phyloP scores from a whole-genome alignment of 2,113 vertebrate genomes.

The Danio rerio region DNA sequence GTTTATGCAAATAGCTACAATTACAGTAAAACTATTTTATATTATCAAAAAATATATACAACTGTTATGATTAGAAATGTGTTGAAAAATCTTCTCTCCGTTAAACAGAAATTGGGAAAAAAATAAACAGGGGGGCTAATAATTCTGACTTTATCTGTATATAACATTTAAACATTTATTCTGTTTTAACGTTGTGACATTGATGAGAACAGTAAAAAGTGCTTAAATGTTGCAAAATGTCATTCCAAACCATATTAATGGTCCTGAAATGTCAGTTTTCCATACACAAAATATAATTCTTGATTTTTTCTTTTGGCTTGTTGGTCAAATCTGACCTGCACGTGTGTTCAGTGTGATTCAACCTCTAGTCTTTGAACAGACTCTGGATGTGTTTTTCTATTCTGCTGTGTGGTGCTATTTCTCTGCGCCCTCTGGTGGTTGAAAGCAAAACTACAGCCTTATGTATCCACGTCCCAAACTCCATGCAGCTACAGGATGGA shows the following conservation, averaged over 20 bases:
- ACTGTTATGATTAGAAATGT: no score
- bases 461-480: slow-evolving; percentile 39
- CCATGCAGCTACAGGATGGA: slow-evolving; percentile 55
- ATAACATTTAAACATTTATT: no score
- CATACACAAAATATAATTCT: not conserved
- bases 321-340: slow-evolving; percentile 1
- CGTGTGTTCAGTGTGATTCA: not conserved
- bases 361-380: not conserved
- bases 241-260: not conserved
- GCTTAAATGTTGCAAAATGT: not conserved
- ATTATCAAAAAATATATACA: no score
- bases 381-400: not conserved
- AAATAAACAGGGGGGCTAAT: no score
- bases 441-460: slow-evolving; percentile 54
- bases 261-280: not conserved
- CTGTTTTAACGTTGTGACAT: not conserved
- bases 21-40: not conserved
- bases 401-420: slow-evolving; percentile 39
- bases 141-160: no score
- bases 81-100: no score
- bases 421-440: slow-evolving; percentile 66
- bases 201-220: not conserved
- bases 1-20: no score
- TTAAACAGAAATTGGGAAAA: no score
- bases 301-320: not conserved